A percentile compares a stretch with the other conserved stretches of the same genome.
phyloP scores from a whole-genome alignment of 2,113 vertebrate species.

The Labrus mixtus region DNA sequence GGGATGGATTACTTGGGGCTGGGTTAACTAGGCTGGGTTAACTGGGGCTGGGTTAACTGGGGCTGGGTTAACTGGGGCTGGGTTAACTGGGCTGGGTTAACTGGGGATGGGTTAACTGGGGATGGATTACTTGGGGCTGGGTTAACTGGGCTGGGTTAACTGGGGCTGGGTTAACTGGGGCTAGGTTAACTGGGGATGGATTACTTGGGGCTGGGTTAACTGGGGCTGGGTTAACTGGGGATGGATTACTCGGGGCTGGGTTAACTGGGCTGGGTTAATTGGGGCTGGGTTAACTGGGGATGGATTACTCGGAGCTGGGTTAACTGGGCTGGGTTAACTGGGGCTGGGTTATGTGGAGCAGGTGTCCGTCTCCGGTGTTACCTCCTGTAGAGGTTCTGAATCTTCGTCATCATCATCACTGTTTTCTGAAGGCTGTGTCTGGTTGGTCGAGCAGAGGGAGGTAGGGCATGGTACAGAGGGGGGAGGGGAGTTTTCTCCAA shows the following conservation, averaged over 20 bases:
- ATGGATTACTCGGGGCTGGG: not conserved
- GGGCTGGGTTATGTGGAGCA: not conserved
- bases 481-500: constrained; percentile 29
- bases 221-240: not conserved
- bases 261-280: too few relatives aligned
- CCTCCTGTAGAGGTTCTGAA: constrained; percentile 51
- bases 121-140: not conserved
- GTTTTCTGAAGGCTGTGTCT: not conserved
- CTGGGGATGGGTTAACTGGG: not conserved
- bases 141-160: not conserved
- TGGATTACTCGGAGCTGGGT: not conserved
- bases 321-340: not conserved
- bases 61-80: not conserved
- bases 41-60: not conserved
- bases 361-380: constrained; percentile 29
- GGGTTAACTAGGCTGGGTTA: not conserved
- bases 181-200: not conserved
- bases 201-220: not conserved
- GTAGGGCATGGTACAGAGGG: not conserved
- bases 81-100: not conserved
- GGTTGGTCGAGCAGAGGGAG: constrained; percentile 8
- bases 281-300: not conserved
- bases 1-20: not conserved
- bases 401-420: constrained; percentile 38
- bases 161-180: not conserved